Conservation (phyloP, 2,888 invertebrate species). For the Ecliptopera silaceata region DNA sequence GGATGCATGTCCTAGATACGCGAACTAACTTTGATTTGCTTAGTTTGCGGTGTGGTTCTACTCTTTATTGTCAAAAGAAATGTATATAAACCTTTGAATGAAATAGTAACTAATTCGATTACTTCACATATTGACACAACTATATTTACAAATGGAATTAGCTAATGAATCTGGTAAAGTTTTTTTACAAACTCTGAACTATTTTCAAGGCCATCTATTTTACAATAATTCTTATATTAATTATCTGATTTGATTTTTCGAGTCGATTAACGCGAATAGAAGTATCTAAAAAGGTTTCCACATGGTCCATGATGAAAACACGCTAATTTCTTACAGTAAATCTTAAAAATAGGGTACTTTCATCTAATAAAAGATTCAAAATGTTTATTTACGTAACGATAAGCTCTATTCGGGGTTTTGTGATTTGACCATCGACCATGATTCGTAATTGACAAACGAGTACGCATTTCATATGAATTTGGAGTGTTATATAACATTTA, state of each 20-base stretch:
- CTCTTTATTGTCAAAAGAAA: neutral
- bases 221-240: neutral
- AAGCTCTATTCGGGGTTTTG: constrained; percentile 63
- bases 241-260: neutral
- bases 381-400: constrained; percentile 52
- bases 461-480: neutral
- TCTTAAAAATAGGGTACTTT: constrained; percentile 30
- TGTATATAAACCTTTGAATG: neutral
- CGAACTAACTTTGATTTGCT: neutral
- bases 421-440: constrained; percentile 51
- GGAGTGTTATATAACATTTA: too few species aligned
- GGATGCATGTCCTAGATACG: neutral
- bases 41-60: neutral
- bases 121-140: neutral
- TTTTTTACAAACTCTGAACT: constrained; percentile 4
- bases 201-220: neutral
- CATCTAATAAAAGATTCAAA: constrained; percentile 48
- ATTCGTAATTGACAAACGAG: constrained; percentile 30
- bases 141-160: constrained; percentile 7
- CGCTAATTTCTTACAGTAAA: constrained; percentile 30
- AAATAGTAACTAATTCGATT: neutral
- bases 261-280: neutral
- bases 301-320: constrained; percentile 35
- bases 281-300: neutral
- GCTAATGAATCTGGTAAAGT: neutral